These are phyloP conservation scores for Ciconia boyciana DNA, from an alignment of 2,113 vertebrate genomes.

Conservation along the genomic window DNA sequence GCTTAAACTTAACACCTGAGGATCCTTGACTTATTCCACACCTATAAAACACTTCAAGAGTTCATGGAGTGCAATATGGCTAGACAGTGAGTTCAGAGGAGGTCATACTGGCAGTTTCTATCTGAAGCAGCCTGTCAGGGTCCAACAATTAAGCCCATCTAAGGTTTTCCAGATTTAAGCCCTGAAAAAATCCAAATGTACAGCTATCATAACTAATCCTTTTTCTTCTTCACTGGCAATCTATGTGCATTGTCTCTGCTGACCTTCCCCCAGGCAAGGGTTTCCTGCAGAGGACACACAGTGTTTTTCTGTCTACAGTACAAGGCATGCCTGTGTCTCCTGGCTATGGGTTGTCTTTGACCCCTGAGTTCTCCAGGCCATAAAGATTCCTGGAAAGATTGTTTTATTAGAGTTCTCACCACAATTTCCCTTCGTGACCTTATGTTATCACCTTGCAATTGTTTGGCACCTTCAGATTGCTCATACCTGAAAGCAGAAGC, in stretches of 20 bases:
- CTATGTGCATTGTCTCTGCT: background rate
- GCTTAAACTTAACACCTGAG: background rate
- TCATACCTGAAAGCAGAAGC: background rate
- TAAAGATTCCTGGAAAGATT: background rate
- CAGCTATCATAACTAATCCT: background rate
- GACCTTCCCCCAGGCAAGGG: background rate
- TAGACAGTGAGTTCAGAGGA: background rate
- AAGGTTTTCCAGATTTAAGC: background rate
- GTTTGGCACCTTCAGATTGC: background rate
- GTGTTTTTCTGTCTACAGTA: background rate
- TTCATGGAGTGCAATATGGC: background rate
- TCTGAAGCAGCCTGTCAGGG: background rate
- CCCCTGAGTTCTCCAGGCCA: background rate
- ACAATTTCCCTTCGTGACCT: background rate
- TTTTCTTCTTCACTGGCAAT: background rate
- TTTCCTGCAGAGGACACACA: background rate
- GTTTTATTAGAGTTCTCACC: background rate
- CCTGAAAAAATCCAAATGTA: background rate
- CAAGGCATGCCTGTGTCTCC: background rate
- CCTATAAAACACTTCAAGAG: background rate
- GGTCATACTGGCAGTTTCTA: background rate
- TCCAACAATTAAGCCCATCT: background rate
- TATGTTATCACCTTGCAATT: background rate
- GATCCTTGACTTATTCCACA: background rate
- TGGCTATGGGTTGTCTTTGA: background rate